Evolutionary conservation across 2,113 vertebrate species (phyloP).

Genomic region (Vombatus ursinus): DNA sequence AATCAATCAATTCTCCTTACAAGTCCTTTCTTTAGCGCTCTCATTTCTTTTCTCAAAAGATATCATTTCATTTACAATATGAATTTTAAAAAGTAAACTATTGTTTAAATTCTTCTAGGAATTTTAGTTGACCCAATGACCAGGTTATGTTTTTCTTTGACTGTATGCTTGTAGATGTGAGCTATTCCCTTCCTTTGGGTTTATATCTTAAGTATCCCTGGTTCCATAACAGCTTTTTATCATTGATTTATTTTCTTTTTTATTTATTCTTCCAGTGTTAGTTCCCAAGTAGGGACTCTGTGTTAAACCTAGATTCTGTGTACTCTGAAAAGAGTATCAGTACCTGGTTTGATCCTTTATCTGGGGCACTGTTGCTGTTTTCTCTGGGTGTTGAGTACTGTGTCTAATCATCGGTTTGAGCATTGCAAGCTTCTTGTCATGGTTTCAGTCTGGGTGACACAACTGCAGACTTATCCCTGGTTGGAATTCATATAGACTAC

Average conservation of each 20-base stretch:
- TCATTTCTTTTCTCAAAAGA: neutral
- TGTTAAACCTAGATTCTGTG: neutral
- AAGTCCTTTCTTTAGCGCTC: neutral
- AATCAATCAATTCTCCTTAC: neutral
- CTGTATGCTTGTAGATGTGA: neutral
- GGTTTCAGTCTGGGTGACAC: neutral
- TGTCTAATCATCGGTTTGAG: neutral
- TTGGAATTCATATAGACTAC: neutral
- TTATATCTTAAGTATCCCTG: neutral
- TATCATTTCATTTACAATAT: neutral
- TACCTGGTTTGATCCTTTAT: neutral
- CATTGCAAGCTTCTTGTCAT: neutral
- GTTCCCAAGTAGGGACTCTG: neutral
- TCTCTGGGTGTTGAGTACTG: neutral
- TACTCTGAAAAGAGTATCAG: neutral
- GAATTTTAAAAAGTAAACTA: neutral
- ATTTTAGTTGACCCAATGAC: neutral
- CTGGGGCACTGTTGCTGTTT: neutral
- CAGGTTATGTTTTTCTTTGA: neutral
- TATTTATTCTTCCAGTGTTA: neutral
- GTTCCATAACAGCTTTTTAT: neutral
- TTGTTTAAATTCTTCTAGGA: neutral
- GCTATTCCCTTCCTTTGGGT: neutral
- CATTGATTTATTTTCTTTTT: neutral
- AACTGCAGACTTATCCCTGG: neutral